A percentile compares a stretch with the other conserved stretches of the same genome.
Conservation (phyloP, 1,140 invertebrate genomes). For the Drosophila quadrilineata region DNA sequence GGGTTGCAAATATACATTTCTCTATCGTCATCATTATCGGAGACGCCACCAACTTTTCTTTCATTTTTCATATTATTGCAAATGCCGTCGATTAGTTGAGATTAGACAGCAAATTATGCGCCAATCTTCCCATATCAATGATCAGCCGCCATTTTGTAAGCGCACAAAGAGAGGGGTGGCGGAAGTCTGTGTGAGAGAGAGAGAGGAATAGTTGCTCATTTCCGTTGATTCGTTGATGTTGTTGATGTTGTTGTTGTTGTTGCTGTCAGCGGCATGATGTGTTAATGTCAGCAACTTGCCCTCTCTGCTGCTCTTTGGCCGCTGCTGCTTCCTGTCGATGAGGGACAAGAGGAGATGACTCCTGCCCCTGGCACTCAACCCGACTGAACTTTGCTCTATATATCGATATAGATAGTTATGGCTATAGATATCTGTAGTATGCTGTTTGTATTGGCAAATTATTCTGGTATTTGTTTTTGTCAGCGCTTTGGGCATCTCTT, state of each 20-base stretch:
- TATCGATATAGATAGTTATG: too few species aligned
- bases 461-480: conserved; percentile 74
- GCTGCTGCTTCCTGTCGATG: not conserved
- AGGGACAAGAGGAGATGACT: too few species aligned
- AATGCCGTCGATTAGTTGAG: conserved; percentile 76
- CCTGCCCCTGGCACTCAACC: not conserved
- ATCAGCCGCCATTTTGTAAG: too few species aligned
- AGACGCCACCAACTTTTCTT: conserved; percentile 47
- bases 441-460: conserved; percentile 73
- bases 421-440: too few species aligned
- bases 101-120: conserved; percentile 76
- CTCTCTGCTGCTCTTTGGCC: conserved; percentile 26
- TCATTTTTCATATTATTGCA: conserved; percentile 73
- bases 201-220: conserved; percentile 38
- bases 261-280: conserved; percentile 72
- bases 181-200: too few species aligned
- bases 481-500: conserved; percentile 35
- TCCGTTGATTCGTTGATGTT: conserved; percentile 35
- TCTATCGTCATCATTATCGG: conserved; percentile 70
- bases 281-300: conserved; percentile 63
- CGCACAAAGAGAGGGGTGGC: too few species aligned
- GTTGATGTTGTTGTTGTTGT: conserved; percentile 28
- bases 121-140: not conserved
- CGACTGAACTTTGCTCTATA: conserved; percentile 21
- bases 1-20: conserved; percentile 52